Evolutionary conservation across 1,140 invertebrate species (phyloP), one percentile per base, ranked within the genome.

Genomic region (Ips nitidus): DNA sequence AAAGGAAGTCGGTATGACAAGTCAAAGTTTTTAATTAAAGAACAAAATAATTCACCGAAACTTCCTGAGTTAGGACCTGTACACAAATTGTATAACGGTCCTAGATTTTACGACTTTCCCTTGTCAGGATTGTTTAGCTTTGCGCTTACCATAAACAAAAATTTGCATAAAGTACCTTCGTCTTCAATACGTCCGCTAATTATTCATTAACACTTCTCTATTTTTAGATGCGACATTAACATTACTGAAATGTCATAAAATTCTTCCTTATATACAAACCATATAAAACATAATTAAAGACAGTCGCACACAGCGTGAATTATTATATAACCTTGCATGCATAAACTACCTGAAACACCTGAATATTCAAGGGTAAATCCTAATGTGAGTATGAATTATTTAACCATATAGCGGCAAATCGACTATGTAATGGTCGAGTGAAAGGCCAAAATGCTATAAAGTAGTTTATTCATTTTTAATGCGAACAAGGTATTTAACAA

Each of bases 401-500:
- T 40, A 56, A 56, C 53, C 53, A 56, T 56, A 56, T 7, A 56
- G 22, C 22, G 37, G 22, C 22, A 56, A 36, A 56, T 56, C 53
- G 39, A 56, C 53, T 40, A 55, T 55, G 38, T 55, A 55, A 39
- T 37, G 53, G 53, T 37, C 5, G 56, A 59, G 57, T 59, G 57
- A 59, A 59, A 59, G 57, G 57, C 38, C 38, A 41, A 59, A 59
- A 59, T 59, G 41, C 39, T 59, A 59, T 38, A 59, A 41, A 59
- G 41, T 42, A 41, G 39, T 59, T 59, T 59, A 59, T 59, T 59
- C 42, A 22, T 50, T 8, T 50, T 50, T 50, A 50, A 22, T 50
- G 45, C 22, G 22, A 22, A 22, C 22, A 22, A 22, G 22, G 22
- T 22, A 22, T 22, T 22, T 22, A 22, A 22, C 22, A 22, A 22